phyloP scores from a whole-genome alignment of 2,888 invertebrate species.

The Eumacrocentrus americanus region DNA sequence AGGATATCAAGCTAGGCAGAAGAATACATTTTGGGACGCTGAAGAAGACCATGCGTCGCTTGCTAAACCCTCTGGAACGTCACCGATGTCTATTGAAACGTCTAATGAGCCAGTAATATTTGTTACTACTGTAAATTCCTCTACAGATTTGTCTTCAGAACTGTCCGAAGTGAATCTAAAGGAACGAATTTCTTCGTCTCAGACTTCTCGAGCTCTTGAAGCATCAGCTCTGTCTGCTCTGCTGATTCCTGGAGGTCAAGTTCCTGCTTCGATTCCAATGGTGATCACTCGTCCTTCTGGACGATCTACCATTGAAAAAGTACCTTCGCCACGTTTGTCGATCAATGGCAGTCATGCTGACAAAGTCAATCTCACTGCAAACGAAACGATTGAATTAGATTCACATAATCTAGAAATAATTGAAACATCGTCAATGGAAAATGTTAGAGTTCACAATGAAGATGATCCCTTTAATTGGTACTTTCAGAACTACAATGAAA shows the following conservation, averaged over 20 bases:
- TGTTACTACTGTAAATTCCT: constrained; percentile 18
- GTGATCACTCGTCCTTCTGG: constrained; percentile 61
- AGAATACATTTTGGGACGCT: constrained; percentile 11
- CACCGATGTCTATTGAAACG: constrained; percentile 14
- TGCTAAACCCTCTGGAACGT: constrained; percentile 28
- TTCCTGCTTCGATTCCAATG: constrained; percentile 61
- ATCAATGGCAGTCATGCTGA: constrained; percentile 34
- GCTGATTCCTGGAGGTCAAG: constrained; percentile 68
- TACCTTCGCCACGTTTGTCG: constrained; percentile 60
- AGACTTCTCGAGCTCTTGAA: constrained; percentile 58
- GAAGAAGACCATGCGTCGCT: constrained; percentile 13
- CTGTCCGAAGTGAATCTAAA: constrained; percentile 15
- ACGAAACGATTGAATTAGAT: constrained; percentile 43
- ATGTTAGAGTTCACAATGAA: constrained; percentile 61
- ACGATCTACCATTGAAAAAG: constrained; percentile 69
- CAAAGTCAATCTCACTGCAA: constrained; percentile 26
- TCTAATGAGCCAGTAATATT: constrained; percentile 13
- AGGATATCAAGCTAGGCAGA: background rate
- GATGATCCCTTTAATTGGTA: constrained; percentile 79
- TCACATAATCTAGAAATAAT: background rate
- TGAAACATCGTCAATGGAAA: background rate
- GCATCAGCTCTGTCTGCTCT: constrained; percentile 69
- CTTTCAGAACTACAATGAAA: constrained; percentile 82
- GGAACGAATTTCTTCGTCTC: constrained; percentile 22
- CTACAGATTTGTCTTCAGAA: constrained; percentile 4